phyloP scores from a whole-genome alignment of 2,888 invertebrate genomes.

The Deroplatys truncata region DNA sequence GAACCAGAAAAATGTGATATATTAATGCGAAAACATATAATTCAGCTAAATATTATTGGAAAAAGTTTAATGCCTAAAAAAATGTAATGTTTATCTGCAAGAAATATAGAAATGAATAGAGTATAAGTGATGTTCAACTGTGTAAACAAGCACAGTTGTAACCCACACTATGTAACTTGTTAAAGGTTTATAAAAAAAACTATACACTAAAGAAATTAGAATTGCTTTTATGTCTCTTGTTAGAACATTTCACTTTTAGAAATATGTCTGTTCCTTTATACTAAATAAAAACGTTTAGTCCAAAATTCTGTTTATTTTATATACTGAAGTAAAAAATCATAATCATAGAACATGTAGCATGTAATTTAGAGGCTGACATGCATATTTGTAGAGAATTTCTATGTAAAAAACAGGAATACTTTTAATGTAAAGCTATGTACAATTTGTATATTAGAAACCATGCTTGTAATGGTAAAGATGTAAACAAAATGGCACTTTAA shows the following conservation, averaged over 20 bases:
- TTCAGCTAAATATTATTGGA: too few relatives aligned
- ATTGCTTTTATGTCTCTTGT: constrained; percentile 23
- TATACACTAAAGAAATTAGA: neutral
- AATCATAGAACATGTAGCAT: constrained; percentile 4
- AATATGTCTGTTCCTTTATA: neutral
- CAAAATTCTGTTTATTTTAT: constrained; percentile 6
- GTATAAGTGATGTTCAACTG: too few relatives aligned
- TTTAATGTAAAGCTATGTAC: constrained; percentile 3
- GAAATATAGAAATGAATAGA: too few relatives aligned
- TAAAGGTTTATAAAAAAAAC: neutral
- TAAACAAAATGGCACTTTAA: too few relatives aligned
- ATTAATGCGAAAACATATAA: too few relatives aligned
- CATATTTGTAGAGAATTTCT: neutral
- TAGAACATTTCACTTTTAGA: constrained; percentile 21
- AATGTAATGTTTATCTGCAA: too few relatives aligned
- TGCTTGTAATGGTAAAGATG: too few relatives aligned
- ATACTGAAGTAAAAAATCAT: neutral
- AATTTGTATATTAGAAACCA: neutral
- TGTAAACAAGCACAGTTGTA: neutral
- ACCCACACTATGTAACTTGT: neutral
- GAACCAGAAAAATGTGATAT: too few relatives aligned
- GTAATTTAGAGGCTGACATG: neutral
- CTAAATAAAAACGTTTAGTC: constrained; percentile 2
- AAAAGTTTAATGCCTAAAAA: too few relatives aligned
- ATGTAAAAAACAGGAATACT: constrained; percentile 1